phyloP scores from a whole-genome alignment of 2,888 invertebrate genomes.

The Andrena bucephala region DNA sequence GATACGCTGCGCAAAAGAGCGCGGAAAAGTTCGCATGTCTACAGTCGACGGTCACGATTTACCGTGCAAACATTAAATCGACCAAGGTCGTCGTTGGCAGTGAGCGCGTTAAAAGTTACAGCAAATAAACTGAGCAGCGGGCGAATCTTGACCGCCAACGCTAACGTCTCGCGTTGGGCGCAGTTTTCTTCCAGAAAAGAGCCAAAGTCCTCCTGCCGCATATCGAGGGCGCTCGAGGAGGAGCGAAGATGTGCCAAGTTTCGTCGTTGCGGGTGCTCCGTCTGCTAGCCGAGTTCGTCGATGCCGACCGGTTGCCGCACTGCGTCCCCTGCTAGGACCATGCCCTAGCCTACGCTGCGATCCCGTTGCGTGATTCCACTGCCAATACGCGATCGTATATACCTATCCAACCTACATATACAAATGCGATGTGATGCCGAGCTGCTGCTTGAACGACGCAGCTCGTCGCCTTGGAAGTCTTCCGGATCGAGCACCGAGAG shows the following conservation, averaged over 20 bases:
- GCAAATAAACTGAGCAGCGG: not conserved
- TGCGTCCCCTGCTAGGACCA: slow-evolving; percentile 53
- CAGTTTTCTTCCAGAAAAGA: slow-evolving; percentile 50
- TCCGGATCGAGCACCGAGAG: slow-evolving; percentile 27
- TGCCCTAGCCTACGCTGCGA: slow-evolving; percentile 43
- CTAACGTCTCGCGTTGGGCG: not conserved
- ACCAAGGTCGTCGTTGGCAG: too few species aligned
- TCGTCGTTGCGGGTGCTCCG: slow-evolving; percentile 55
- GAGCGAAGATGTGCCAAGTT: slow-evolving; percentile 60
- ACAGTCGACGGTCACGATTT: too few species aligned
- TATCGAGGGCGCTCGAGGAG: slow-evolving; percentile 26
- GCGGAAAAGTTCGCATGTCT: too few species aligned
- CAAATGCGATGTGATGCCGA: slow-evolving; percentile 41
- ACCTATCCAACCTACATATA: not conserved
- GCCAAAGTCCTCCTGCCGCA: slow-evolving; percentile 14
- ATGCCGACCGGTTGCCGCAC: slow-evolving; percentile 52
- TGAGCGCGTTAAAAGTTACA: not conserved
- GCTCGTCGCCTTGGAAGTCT: slow-evolving; percentile 42
- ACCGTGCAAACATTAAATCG: too few species aligned
- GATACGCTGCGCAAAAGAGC: too few species aligned
- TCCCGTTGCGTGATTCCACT: slow-evolving; percentile 59
- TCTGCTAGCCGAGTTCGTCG: slow-evolving; percentile 36
- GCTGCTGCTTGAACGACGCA: slow-evolving; percentile 21
- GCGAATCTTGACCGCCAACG: not conserved
- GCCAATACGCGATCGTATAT: slow-evolving; percentile 54